Conservation (phyloP, 2,888 invertebrate genomes). For the Lamellibrachia satsuma region DNA sequence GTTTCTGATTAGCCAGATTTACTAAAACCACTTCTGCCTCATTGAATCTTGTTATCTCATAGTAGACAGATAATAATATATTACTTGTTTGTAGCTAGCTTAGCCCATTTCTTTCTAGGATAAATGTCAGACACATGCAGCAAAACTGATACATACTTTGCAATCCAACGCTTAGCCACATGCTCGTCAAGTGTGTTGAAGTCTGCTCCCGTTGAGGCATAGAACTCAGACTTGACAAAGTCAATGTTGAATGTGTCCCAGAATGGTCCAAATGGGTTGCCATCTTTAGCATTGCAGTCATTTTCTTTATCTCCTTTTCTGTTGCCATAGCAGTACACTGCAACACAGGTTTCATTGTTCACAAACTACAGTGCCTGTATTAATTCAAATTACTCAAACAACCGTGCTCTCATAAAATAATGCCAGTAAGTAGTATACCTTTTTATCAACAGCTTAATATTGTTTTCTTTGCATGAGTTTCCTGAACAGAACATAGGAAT, state of each 20-base stretch:
- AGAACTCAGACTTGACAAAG: conserved; percentile 89
- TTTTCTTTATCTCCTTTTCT: conserved; percentile 46
- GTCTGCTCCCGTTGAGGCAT: conserved; percentile 72
- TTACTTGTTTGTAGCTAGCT: background rate
- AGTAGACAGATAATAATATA: background rate
- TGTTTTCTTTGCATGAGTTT: too few species aligned
- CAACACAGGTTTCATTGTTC: background rate
- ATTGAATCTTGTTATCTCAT: background rate
- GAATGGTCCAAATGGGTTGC: conserved; percentile 98
- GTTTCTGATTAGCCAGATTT: background rate
- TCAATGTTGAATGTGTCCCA: conserved; percentile 93
- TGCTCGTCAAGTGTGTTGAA: conserved; percentile 45
- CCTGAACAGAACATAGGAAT: too few species aligned
- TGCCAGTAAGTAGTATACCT: background rate
- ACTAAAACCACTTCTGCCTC: background rate
- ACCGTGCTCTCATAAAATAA: background rate
- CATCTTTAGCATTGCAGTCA: conserved; percentile 94
- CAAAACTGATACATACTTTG: conserved; percentile 45
- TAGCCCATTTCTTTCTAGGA: background rate
- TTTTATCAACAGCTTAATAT: too few species aligned
- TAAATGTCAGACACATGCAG: background rate
- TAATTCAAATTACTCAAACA: background rate
- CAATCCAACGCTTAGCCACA: conserved; percentile 50
- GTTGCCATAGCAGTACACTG: background rate
- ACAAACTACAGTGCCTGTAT: background rate